Base-by-base conservation (phyloP, 2,888 invertebrate species). In the Pandemis heparana region DNA sequence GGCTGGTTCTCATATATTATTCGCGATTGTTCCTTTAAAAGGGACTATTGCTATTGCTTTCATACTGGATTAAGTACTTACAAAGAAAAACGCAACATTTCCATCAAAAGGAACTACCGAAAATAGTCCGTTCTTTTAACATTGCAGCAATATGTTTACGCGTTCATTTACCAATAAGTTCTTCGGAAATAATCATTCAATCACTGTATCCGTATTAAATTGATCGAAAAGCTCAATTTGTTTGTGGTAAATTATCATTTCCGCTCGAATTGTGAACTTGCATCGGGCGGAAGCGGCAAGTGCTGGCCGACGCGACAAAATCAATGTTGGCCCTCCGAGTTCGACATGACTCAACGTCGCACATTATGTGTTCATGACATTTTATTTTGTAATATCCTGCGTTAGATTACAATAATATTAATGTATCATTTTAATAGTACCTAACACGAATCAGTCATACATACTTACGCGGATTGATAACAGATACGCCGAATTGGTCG, bases 231-330 rank as follows among this genome's bases (percentile, higher is more conserved):
- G 65, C 53, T 48, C 51, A 53, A 65, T 74, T 70, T 65, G 69
- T 70, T 65, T 69, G 63, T 68, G 69, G 70, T 74, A 74, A 70
- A 69, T 74, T 74, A 74, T 74, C 74, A 70, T 70, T 60, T 69
- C 64, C 73, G 69, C 41, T 64, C 51, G 43, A 62, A 53, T 51
- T 48, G 71, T 65, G 65, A 43, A 59, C 63, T 64, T 39, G 23
- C 16, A 66, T 39, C 32, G 65, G 16, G 65, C 69, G 74, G 74
- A 74, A 74, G 65, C 51, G 64, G 56, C 64, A 23, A 53, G 51
- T 23, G 64, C 32, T 43, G 18, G 48, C 67, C 39, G 56, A 62
- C 63, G 68, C 69, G 66, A 67, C 41, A 56, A 18, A 67, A 56
- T 60, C 61, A 68, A 60, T 10, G 65, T 63, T 39, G 64, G 59